These are phyloP conservation scores for Colistium nudipinnis DNA, from an alignment of 2,113 vertebrate species.

Conservation along the genomic window DNA sequence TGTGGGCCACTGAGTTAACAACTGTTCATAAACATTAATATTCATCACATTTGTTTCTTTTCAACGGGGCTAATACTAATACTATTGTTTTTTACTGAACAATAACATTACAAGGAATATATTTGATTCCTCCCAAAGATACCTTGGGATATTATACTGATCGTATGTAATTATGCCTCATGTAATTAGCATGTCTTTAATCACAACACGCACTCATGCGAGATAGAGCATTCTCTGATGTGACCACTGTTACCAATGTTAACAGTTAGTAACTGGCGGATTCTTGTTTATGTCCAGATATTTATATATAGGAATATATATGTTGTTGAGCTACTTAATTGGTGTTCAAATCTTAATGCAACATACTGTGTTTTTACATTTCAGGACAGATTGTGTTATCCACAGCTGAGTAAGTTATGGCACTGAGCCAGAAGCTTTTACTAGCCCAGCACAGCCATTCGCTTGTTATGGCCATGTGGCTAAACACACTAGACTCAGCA, in stretches of 20 bases:
- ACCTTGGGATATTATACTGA: neutral
- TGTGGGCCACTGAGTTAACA: no score
- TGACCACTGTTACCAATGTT: neutral
- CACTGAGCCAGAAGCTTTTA: conserved; percentile 46
- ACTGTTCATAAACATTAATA: neutral
- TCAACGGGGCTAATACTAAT: neutral
- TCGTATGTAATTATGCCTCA: conserved; percentile 1
- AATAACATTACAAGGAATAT: neutral
- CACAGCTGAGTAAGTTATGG: conserved; percentile 41
- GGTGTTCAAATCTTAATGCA: conserved; percentile 44
- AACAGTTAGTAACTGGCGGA: neutral
- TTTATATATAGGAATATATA: no score
- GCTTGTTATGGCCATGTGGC: conserved; percentile 42
- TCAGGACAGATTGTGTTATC: conserved; percentile 24
- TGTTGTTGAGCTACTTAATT: conserved; percentile 33
- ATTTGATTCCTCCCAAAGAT: neutral
- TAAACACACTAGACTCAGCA: conserved; percentile 65
- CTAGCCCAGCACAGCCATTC: conserved; percentile 36
- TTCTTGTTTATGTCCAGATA: no score
- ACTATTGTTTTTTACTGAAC: no score
- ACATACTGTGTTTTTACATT: conserved; percentile 33
- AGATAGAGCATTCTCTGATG: neutral
- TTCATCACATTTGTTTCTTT: neutral
- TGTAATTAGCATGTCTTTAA: conserved; percentile 8
- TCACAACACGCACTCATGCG: neutral